These are phyloP conservation scores for Anthoscopus minutus DNA, from an alignment of 2,113 vertebrate genomes.

Conservation along the genomic window DNA sequence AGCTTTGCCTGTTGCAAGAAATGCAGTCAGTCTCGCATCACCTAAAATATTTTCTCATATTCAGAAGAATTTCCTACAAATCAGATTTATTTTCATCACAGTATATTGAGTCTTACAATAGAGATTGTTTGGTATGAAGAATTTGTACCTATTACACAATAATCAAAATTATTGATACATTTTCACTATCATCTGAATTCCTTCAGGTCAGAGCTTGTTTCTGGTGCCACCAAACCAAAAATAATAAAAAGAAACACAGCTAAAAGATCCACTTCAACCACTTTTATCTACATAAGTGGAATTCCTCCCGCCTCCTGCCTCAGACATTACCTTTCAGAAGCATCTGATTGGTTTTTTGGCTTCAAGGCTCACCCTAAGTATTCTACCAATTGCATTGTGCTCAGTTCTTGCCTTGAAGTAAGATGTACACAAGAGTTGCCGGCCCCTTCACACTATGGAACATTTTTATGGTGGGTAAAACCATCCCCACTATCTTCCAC, in stretches of 20 bases:
- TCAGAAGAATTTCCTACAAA: neutral
- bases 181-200: neutral
- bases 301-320: neutral
- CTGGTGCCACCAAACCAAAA: neutral
- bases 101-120: neutral
- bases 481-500: neutral
- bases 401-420: neutral
- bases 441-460: neutral
- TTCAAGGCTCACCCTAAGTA: neutral
- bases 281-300: neutral
- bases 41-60: neutral
- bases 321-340: neutral
- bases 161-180: neutral
- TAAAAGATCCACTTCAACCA: neutral
- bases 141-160: neutral
- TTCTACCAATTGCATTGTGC: neutral
- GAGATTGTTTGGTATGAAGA: neutral
- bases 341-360: neutral
- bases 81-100: neutral
- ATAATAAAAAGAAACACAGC: neutral
- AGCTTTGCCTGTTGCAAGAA: neutral
- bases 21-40: neutral
- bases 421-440: neutral
- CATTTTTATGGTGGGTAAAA: neutral
- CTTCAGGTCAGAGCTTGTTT: neutral